Evolutionary conservation across 2,113 vertebrate genomes (phyloP), one percentile per base, ranked within the genome.

Genomic region (Fregata magnificens): DNA sequence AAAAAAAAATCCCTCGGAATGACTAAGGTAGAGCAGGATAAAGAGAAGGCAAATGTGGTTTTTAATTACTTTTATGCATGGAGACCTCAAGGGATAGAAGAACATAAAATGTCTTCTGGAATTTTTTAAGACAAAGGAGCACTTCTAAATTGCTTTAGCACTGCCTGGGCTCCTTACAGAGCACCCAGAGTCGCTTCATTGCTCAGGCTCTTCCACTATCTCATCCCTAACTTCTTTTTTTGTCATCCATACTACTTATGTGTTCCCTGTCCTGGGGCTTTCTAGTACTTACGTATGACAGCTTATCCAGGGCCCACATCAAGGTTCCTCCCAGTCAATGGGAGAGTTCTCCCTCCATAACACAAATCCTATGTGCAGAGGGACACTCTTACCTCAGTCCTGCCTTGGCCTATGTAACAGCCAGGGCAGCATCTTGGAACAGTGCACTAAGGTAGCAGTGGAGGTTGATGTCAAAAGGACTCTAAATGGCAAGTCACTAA

Each of bases 51-150:
- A 85, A 82, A 82, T 40, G 38, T 58, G 40, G 5, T 24, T 69
- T 94, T 88, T 77, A 81, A 88, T 95, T 95, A 95, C 50, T 86
- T 92, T 88, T 94, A 73, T 73, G 32, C 38, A 59, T 55, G n/a
- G 52, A 73, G 49, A 66, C 25, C 52, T 93, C 49, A 56, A 88
- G 45, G 15, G 32, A 69, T 10, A 65, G 74, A 86, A 82, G 40
- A 95, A 73, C 32, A 70, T 24, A 62, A 92, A 88, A 71, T 78
- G 25, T 38, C 50, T 92, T 83, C 45, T 55, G 25, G 49, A 88
- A 88, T 81, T 86, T 58, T 81, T 62, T 53, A 86, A 88, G 91
- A 88, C 36, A 74, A 95, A 90, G 10, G 22, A 84, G 56, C 0
- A 0, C 21, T 88, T 91, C 50, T 52, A 53, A 88, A 88, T 29